Evolutionary conservation across 2,888 invertebrate genomes (phyloP).

Genomic region (Zonitis immaculata): DNA sequence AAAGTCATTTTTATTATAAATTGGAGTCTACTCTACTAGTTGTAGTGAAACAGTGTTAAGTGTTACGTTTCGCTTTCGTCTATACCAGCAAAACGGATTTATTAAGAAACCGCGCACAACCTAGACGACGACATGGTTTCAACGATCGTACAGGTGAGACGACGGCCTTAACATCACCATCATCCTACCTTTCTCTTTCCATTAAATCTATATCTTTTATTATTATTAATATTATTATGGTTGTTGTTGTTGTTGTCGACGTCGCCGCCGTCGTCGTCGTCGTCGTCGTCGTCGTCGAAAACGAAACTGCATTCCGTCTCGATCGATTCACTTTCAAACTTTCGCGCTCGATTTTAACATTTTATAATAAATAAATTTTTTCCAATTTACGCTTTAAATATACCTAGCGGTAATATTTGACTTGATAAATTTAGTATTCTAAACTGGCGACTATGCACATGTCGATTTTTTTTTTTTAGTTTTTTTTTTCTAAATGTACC

Average conservation of each 20-base stretch:
- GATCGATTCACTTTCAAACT: slow-evolving; percentile 25
- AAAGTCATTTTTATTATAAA: slow-evolving; percentile 7
- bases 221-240: no score
- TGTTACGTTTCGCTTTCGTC: slow-evolving; percentile 22
- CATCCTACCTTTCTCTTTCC: slow-evolving; percentile 15
- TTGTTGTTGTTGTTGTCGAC: slow-evolving; percentile 23
- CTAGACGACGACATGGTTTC: slow-evolving; percentile 17
- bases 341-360: slow-evolving; percentile 18
- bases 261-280: slow-evolving; percentile 25
- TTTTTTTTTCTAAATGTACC: slow-evolving; percentile 22
- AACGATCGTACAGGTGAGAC: slow-evolving; percentile 21
- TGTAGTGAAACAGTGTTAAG: slow-evolving; percentile 6
- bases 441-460: slow-evolving; percentile 26
- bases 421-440: slow-evolving; percentile 33
- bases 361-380: neutral
- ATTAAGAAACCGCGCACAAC: slow-evolving; percentile 10
- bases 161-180: slow-evolving; percentile 8
- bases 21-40: slow-evolving; percentile 1
- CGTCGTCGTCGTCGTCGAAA: slow-evolving; percentile 33
- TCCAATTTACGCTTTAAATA: no score
- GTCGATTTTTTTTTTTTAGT: slow-evolving; percentile 27
- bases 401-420: slow-evolving; percentile 43
- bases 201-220: slow-evolving; percentile 10
- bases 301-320: slow-evolving; percentile 32
- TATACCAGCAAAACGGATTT: slow-evolving; percentile 8